Evolutionary conservation across 1,140 invertebrate species (phyloP).

Genomic region (Meloidogyne chitwoodi): DNA sequence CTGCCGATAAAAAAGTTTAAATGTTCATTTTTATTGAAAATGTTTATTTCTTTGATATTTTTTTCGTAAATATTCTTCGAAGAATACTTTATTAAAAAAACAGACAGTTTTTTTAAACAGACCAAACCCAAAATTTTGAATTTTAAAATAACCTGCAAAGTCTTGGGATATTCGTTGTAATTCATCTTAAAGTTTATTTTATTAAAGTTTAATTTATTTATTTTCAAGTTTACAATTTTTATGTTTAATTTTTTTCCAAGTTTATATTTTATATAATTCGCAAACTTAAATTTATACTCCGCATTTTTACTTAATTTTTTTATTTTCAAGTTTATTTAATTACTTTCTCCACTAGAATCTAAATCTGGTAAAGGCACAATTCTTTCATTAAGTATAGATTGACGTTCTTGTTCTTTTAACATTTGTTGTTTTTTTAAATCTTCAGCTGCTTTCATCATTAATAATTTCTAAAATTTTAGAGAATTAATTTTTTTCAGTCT

Average conservation of each 20-base stretch:
- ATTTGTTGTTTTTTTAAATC: conserved; percentile 98
- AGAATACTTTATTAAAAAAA: no score
- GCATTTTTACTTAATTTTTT: not conserved
- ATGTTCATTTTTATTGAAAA: no score
- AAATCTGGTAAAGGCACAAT: conserved; percentile 16
- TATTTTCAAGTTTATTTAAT: not conserved
- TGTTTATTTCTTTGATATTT: no score
- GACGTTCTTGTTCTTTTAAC: conserved; percentile 91
- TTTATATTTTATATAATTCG: no score
- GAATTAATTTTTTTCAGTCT: not conserved
- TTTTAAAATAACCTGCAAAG: no score
- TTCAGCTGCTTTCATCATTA: conserved; percentile 98
- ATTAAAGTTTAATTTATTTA: no score
- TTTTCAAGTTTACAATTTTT: not conserved
- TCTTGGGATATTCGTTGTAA: conserved; percentile 86
- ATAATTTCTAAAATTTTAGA: conserved; percentile 71
- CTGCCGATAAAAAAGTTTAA: no score
- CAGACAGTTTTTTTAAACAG: no score
- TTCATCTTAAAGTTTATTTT: conserved; percentile 67
- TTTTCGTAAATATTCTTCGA: no score
- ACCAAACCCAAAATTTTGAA: no score
- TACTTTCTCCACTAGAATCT: conserved; percentile 2
- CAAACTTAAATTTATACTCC: no score
- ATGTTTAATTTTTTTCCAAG: not conserved
- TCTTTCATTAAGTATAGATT: conserved; percentile 86